Evolutionary conservation across 2,888 invertebrate genomes (phyloP).

Genomic region (Dasypolia templi): DNA sequence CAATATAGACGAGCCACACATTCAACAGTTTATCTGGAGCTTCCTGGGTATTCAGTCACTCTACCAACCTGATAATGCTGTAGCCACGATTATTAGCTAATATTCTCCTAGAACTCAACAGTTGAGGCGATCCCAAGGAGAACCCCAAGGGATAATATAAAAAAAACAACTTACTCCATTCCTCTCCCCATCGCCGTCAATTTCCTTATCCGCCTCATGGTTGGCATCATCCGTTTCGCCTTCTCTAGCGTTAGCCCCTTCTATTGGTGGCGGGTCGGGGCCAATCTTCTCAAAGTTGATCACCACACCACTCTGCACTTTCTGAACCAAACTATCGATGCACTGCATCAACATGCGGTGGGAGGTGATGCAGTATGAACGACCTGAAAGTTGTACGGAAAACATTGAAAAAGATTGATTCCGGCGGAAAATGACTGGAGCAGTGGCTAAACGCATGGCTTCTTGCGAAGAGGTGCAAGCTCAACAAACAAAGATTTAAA

Average conservation of each 20-base stretch:
- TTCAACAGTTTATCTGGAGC: background rate
- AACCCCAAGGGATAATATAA: background rate
- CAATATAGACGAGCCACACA: background rate
- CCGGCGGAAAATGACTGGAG: background rate
- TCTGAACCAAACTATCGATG: constrained; percentile 98
- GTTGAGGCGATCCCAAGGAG: background rate
- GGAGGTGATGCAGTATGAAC: constrained; percentile 98
- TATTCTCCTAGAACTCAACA: background rate
- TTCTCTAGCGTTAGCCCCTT: constrained; percentile 87
- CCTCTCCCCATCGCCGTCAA: constrained; percentile 86
- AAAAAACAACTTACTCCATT: constrained; percentile 84
- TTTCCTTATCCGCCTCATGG: constrained; percentile 85
- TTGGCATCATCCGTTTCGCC: constrained; percentile 88
- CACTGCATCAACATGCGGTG: constrained; percentile 98
- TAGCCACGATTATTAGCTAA: background rate
- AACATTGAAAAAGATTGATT: background rate
- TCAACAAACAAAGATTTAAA: background rate
- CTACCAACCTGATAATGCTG: background rate
- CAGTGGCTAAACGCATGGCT: background rate
- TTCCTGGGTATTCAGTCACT: background rate
- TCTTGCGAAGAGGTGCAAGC: background rate
- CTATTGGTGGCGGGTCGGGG: constrained; percentile 94
- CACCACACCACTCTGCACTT: constrained; percentile 99
- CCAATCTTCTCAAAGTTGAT: constrained; percentile 99
- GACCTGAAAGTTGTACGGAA: constrained; percentile 88